phyloP scores from a whole-genome alignment of 2,113 vertebrate species.

The Nicator chloris region DNA sequence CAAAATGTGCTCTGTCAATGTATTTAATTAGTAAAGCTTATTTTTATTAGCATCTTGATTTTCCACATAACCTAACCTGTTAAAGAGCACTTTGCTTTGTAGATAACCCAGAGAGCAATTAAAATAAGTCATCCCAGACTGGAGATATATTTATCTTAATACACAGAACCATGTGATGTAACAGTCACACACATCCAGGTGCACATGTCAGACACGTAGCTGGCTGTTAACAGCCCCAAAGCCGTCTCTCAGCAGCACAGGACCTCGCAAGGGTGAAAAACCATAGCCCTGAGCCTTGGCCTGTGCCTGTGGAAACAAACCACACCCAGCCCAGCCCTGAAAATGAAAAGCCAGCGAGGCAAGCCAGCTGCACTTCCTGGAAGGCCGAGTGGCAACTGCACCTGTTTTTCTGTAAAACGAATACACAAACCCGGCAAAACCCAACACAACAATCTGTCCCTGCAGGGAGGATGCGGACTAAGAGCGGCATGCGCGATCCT shows the following conservation, averaged over 20 bases:
- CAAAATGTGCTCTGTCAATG: background rate
- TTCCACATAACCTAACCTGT: background rate
- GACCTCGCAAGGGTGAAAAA: background rate
- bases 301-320: background rate
- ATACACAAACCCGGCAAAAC: rapidly evolving
- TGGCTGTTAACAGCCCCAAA: background rate
- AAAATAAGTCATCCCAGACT: background rate
- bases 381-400: background rate
- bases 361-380: background rate
- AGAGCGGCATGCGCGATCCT: rapidly evolving
- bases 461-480: rapidly evolving
- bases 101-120: background rate
- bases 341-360: background rate
- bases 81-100: background rate
- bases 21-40: background rate
- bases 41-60: background rate
- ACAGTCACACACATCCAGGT: rapidly evolving
- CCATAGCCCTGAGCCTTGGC: background rate
- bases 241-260: background rate
- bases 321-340: background rate
- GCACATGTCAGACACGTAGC: rapidly evolving
- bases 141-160: background rate
- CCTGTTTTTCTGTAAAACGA: background rate
- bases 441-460: rapidly evolving
- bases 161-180: background rate